Evolutionary conservation across 1,140 invertebrate genomes (phyloP).

Genomic region (Cydia amplana): DNA sequence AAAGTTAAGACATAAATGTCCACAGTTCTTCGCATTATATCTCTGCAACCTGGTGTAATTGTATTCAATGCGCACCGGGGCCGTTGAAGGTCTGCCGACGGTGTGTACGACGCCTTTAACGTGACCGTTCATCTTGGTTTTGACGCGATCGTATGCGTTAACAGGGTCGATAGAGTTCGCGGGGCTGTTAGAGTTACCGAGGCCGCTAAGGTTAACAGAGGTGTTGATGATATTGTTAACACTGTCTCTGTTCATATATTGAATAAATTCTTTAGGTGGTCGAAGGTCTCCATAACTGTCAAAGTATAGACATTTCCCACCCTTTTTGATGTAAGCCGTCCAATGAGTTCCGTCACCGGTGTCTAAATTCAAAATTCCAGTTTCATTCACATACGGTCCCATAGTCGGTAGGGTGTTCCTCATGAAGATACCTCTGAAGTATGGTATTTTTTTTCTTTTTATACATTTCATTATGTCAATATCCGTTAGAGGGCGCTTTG

Average conservation of each 20-base stretch:
- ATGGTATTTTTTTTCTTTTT: background rate
- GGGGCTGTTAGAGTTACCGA: background rate
- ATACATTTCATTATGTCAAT: background rate
- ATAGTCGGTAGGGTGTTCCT: background rate
- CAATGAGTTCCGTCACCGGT: background rate
- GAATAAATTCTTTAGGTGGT: background rate
- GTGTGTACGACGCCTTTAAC: too few species aligned
- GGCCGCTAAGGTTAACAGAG: background rate
- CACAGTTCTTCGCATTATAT: background rate
- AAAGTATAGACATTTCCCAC: background rate
- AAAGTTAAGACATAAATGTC: background rate
- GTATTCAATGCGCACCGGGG: background rate
- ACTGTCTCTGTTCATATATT: background rate
- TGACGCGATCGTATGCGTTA: too few species aligned
- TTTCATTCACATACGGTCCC: background rate
- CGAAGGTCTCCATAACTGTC: background rate
- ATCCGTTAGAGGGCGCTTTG: background rate
- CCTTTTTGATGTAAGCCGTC: background rate
- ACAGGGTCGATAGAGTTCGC: too few species aligned
- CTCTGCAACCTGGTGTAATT: constrained; percentile 1
- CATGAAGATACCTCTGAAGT: constrained; percentile 8
- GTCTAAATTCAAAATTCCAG: background rate
- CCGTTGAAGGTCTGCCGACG: too few species aligned
- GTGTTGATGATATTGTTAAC: too few species aligned
- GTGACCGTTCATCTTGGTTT: too few species aligned